phyloP scores from a whole-genome alignment of 2,113 vertebrate species.

The Tor tambroides region DNA sequence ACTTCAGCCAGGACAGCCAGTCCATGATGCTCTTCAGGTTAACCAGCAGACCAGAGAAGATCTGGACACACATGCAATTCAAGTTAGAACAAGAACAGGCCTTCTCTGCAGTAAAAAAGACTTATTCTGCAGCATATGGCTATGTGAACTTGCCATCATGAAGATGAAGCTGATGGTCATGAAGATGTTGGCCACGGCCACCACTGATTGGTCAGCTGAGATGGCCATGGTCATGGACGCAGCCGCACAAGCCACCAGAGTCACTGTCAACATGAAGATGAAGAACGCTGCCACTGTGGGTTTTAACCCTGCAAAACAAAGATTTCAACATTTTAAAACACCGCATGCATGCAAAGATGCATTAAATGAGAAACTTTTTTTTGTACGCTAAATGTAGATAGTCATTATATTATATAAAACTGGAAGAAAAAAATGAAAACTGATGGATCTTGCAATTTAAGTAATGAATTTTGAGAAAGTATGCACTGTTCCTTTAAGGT shows the following conservation, averaged over 20 bases:
- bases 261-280: slow-evolving; percentile 84
- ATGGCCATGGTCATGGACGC: slow-evolving; percentile 89
- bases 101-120: not conserved
- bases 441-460: not conserved
- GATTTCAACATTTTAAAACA: not conserved
- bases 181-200: slow-evolving; percentile 84
- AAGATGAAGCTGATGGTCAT: slow-evolving; percentile 87
- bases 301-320: slow-evolving; percentile 80
- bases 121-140: not conserved
- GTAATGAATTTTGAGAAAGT: not conserved
- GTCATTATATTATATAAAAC: too few species aligned
- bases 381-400: too few species aligned
- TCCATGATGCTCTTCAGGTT: slow-evolving; percentile 80
- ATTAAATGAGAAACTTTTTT: too few species aligned
- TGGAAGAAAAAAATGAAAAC: too few species aligned
- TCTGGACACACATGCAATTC: slow-evolving; percentile 67
- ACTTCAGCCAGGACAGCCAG: slow-evolving; percentile 90
- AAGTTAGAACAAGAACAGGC: not conserved
- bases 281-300: slow-evolving; percentile 78
- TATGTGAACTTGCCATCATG: slow-evolving; percentile 82
- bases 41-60: slow-evolving; percentile 90
- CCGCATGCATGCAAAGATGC: not conserved
- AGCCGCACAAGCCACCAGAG: slow-evolving; percentile 84
- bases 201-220: slow-evolving; percentile 83
- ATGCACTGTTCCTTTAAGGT: not conserved